These are phyloP conservation scores for Poecile atricapillus DNA, from an alignment of 2,113 vertebrate genomes.

Conservation along the genomic window DNA sequence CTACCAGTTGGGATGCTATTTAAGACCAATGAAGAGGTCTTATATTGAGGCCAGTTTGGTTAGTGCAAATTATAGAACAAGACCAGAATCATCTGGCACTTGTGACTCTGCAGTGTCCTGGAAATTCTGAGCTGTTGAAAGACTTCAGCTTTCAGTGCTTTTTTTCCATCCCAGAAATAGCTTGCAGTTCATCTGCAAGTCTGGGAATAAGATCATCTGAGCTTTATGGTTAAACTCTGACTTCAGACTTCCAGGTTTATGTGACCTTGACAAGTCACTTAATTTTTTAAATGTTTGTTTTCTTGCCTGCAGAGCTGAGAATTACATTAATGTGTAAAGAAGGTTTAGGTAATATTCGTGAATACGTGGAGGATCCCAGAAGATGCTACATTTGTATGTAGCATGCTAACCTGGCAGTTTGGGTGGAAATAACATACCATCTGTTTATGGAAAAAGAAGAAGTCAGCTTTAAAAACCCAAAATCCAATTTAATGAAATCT, in stretches of 20 bases:
- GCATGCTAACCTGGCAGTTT: background rate
- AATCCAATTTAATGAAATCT: background rate
- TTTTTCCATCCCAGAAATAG: slow-evolving; percentile 60
- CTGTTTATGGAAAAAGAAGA: background rate
- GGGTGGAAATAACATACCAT: background rate
- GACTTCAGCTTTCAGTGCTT: slow-evolving; percentile 26
- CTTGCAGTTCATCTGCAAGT: slow-evolving; percentile 23
- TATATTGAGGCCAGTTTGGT: slow-evolving; percentile 27
- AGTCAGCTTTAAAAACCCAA: background rate
- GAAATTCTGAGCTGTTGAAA: slow-evolving; percentile 58
- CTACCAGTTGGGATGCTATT: slow-evolving; percentile 14
- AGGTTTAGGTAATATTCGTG: background rate
- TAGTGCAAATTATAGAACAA: slow-evolving; percentile 51
- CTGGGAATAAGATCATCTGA: slow-evolving; percentile 35
- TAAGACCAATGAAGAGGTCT: slow-evolving; percentile 11
- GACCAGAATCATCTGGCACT: slow-evolving; percentile 48
- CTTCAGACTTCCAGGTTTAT: slow-evolving; percentile 9
- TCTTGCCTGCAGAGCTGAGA: background rate
- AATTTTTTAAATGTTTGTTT: background rate
- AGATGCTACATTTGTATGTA: background rate
- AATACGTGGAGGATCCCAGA: background rate
- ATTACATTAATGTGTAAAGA: background rate
- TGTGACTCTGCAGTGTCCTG: slow-evolving; percentile 57
- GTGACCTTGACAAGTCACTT: slow-evolving; percentile 18
- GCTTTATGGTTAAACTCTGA: slow-evolving; percentile 28